Base-by-base conservation (phyloP, 1,140 invertebrate genomes). In the Bombus terrestris region DNA sequence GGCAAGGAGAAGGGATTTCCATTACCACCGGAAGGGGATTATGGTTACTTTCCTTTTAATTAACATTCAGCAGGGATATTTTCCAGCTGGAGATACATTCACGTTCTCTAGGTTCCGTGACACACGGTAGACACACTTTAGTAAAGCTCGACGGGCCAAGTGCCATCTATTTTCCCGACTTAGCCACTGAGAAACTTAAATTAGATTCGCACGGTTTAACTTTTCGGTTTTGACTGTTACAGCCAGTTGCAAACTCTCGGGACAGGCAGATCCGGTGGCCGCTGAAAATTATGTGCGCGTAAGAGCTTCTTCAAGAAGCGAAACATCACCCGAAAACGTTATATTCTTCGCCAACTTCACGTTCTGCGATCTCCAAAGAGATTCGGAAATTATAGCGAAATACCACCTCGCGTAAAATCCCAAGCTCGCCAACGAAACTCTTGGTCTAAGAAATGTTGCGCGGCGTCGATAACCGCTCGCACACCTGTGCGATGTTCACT, bases 181-280 rank as follows among this genome's bases (percentile, higher is more conserved):
- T 85, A 72, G 71, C 78, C 47, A 28, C 12, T 37, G 39, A 5
- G 78, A 81, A 85, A 85, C 84, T 85, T 85, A 85, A 85, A 85
- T 75, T 85, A 85, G 84, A 85, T 85, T 75, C 79, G 69, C 84
- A 47, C 59, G 84, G 78, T 81, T 81, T 74, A 85, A 85, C 84
- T 85, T 85, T 68, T 85, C 79, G 74, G 78, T 85, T 85, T 81
- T 85, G 71, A 81, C 71, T 22, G 79, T 15, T 41, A 3, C n/a
- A 18, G 64, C 39, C 37, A 72, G 28, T 85, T 81, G 18, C 10
- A 32, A 81, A 85, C 83, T 81, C 37, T 57, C 22, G 8, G n/a
- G 39, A 57, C 47, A 22, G 22, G 35, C 12, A 25, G 74, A 73
- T 72, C 53, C 53, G 39, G 43, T 25, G 5, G 25, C 18, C 10